Evolutionary conservation across 2,888 invertebrate species (phyloP), one percentile per base, ranked within the genome.

Genomic region (Heliconius ethilla): DNA sequence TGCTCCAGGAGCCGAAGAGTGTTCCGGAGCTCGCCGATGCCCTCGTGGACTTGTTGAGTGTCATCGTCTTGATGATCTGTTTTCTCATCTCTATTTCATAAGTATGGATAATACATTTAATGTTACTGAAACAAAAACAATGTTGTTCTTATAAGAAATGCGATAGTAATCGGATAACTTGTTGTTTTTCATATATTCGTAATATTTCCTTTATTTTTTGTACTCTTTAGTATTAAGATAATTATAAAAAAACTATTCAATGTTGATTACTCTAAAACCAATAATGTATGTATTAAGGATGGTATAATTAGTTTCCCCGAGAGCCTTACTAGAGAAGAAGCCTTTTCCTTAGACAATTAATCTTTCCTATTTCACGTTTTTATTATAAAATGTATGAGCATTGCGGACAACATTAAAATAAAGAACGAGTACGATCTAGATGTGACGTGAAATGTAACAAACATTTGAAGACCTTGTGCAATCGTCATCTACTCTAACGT

Each of bases 201-300:
- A 90, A 93, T 92, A 92, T 93, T 94, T 94, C 94, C 94, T 94
- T 94, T 94, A 94, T 94, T 94, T 94, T 94, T 94, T 94, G 94
- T 94, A 94, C 94, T 94, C 94, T 94, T 94, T 94, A 94, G 93
- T 92, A 86, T 89, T 94, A 94, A 93, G 93, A 88, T 93, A 92
- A 94, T 92, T 92, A 92, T 93, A 92, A 92, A 89, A 62, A 92
- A 92, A 93, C 92, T 94, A 94, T 94, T 94, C 92, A 93, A 94
- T 94, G 94, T 94, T 94, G 92, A 93, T 92, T 91, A 93, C 91
- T 94, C 92, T 93, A 92, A 93, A 93, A 92, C 92, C 92, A 91
- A 92, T 93, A 92, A 91, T 90, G 90, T 89, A 88, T 90, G 89
- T 90, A 88, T 91, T 94, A 93, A 92, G 94, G 88, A 88, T 89